A percentile compares a stretch with the other conserved stretches of the same genome.
Evolutionary conservation across 92 coral and sea anemone genomes (phyloP).

Genomic region (Isaurus tuberculatus): DNA sequence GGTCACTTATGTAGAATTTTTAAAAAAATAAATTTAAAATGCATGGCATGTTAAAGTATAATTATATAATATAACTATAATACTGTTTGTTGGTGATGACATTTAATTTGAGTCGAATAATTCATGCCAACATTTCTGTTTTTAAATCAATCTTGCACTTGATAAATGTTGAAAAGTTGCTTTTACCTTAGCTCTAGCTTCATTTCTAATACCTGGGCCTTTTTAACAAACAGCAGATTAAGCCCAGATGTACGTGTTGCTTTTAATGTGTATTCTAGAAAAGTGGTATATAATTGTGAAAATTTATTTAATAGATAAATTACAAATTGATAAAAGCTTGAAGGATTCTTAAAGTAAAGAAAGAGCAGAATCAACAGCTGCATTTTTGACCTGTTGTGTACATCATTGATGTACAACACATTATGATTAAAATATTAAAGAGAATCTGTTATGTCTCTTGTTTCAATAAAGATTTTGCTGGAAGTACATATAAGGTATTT

Average conservation of each 20-base stretch:
- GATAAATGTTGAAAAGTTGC: not conserved
- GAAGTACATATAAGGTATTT: conserved; percentile 4
- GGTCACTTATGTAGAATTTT: too few relatives aligned
- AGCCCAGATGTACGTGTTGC: not conserved
- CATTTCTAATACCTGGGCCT: not conserved
- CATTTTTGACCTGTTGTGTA: not conserved
- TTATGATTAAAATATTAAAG: too few relatives aligned
- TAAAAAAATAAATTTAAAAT: too few relatives aligned
- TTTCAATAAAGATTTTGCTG: not conserved
- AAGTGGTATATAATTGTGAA: not conserved
- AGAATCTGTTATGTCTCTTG: not conserved
- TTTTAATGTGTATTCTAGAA: not conserved
- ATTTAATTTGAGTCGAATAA: not conserved
- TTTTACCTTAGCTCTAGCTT: not conserved
- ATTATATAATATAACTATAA: not conserved
- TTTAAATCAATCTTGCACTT: not conserved
- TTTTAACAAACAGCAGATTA: not conserved
- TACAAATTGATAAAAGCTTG: not conserved
- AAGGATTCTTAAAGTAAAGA: not conserved
- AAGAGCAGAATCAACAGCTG: not conserved
- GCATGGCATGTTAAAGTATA: not conserved
- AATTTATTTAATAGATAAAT: not conserved
- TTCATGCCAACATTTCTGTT: not conserved
- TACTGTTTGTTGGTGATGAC: not conserved
- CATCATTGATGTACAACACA: too few relatives aligned